Conservation (phyloP, 2,888 invertebrate species). For the Drosophila borealis region DNA sequence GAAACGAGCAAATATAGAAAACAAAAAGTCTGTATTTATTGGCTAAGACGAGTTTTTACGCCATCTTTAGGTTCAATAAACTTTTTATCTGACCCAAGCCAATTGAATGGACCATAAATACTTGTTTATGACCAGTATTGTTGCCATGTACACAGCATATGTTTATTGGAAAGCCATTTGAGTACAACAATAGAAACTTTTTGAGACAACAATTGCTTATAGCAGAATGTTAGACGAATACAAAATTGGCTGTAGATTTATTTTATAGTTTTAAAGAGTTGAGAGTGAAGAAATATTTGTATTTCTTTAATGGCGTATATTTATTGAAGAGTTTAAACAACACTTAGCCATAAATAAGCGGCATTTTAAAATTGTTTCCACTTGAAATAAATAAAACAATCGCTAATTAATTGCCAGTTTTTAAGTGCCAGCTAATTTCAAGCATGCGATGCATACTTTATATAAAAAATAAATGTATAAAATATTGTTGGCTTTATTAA, state of each 20-base stretch:
- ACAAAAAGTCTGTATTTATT: constrained; percentile 25
- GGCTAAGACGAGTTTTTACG: constrained; percentile 33
- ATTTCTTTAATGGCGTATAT: not conserved
- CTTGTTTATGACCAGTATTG: constrained; percentile 35
- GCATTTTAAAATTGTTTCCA: not conserved
- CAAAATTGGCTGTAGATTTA: not conserved
- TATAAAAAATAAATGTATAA: not conserved
- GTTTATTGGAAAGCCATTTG: constrained; percentile 23
- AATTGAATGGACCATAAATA: constrained; percentile 36
- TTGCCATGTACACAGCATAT: constrained; percentile 29
- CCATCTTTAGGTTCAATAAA: constrained; percentile 47
- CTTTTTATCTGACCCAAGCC: constrained; percentile 23
- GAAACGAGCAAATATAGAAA: constrained; percentile 50
- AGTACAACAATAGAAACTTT: constrained; percentile 10
- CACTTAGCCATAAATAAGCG: not conserved
- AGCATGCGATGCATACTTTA: not conserved
- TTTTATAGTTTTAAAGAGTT: not conserved
- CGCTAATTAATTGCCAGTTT: constrained; percentile 18
- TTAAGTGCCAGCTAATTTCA: constrained; percentile 6
- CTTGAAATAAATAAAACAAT: not conserved
- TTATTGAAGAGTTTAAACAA: not conserved
- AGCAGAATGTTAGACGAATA: not conserved
- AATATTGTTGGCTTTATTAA: constrained; percentile 3
- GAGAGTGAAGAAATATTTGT: not conserved
- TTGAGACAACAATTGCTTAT: not conserved